Base-by-base conservation (phyloP, 53 echinoderm and acorn worm genomes). In the Echinarachnius parma region DNA sequence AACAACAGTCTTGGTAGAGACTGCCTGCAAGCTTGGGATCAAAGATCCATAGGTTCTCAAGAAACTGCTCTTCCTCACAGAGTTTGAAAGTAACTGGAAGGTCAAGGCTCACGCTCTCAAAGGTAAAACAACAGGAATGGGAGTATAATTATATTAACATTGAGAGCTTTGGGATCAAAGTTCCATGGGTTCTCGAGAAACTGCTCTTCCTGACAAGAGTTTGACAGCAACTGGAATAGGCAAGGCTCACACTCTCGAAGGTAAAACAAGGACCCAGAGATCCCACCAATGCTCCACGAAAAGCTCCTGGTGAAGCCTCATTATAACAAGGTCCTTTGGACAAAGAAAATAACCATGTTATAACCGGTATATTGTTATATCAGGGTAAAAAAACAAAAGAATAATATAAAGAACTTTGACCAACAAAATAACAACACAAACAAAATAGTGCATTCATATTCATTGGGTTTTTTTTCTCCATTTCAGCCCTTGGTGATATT, bases 191-290 rank as follows among this genome's bases (percentile, higher is more conserved):
- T 14, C 80, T 84, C 58, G 69, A 74, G 25, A 96, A 92, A 50
- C 88, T 96, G 21, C 80, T 96, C 21, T 92, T 91, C 60, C 77
- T 96, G 29, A 96, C 92, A 7, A n/a, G 87, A 96, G 83, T 96
- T 88, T 96, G 98, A 96, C 62, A 82, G 62, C 66, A 96, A 91
- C 64, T 96, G 98, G 98, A 96, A 89, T n/a, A 24, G 98, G 91
- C 57, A 96, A 96, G 49, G 98, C 98, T 0, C 88, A 96, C 75
- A 92, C 98, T 21, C 61, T 96, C 64, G 88, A 96, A 96, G 98
- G 98, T 96, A 75, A 9, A n/a, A n/a, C n/a, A n/a, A n/a, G 29
- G 88, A 88, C n/a, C 53, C 60, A 14, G 84, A 96, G 31, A 79
- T 96, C 27, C 75, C 96, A 2, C 46, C 91, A 16, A 85, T 96